Conservation (phyloP, 2,113 vertebrate species). For the Malurus cyaneus region DNA sequence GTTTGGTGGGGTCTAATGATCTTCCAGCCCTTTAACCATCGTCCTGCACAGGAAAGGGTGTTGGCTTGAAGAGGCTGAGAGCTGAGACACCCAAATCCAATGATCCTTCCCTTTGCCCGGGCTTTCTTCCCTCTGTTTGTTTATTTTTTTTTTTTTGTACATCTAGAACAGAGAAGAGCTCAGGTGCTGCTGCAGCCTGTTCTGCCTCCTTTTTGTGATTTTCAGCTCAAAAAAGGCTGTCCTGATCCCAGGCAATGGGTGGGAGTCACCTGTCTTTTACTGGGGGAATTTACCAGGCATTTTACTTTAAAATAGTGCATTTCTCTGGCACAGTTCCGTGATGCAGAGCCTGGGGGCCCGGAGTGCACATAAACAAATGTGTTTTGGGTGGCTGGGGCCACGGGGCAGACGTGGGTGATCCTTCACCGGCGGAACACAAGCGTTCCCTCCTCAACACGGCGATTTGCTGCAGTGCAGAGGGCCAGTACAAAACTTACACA, state of each 20-base stretch:
- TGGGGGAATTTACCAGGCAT: fast-evolving
- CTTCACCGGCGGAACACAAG: not conserved
- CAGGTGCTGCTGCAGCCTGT: not conserved
- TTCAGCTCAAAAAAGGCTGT: not conserved
- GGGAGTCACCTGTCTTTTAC: not conserved
- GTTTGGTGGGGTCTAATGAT: not conserved
- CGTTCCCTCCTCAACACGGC: not conserved
- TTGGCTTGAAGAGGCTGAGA: not conserved
- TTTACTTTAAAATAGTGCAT: not conserved
- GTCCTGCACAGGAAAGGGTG: not conserved
- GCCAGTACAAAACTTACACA: not conserved
- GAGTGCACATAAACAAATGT: not conserved
- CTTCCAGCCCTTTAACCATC: not conserved
- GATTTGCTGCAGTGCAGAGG: not conserved
- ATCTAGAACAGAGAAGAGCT: not conserved
- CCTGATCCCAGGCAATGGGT: not conserved
- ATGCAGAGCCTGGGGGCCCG: not conserved
- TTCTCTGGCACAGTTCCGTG: not conserved
- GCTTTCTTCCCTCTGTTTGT: not conserved
- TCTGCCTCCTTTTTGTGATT: not conserved
- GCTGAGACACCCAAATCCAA: not conserved
- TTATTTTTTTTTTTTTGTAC: not conserved
- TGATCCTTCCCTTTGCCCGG: not conserved
- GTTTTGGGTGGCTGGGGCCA: not conserved
- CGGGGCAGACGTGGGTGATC: not conserved